Base-by-base conservation (phyloP, 2,888 invertebrate genomes). In the Pseudococcus longispinus region DNA sequence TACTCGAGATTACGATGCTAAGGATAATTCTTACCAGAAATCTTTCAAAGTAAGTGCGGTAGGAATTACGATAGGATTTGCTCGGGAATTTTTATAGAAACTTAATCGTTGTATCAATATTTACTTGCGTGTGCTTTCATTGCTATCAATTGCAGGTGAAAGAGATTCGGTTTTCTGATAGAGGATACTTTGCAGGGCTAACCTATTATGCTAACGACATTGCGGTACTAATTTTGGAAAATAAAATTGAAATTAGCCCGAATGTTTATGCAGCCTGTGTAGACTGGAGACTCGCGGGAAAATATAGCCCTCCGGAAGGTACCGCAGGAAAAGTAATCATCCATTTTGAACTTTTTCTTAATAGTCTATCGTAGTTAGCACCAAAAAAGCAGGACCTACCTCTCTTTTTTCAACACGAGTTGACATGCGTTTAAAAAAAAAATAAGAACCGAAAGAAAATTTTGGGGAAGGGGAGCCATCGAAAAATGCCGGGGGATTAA, bases 221-320 rank as follows among this genome's bases (percentile, higher is more conserved):
- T 20, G 88, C 88, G 4, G 85, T 88, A 55, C 80, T 89, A 18
- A 88, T 88, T 65, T 37, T 88, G 20, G 46, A 83, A 6, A 51
- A 15, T 32, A 82, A 77, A 80, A 88, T 89, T 13, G 23, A 32
- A 13, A 80, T 89, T 20, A 88, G 84, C 13, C 87, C 77, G 20
- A 65, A 82, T 26, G 88, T 88, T 26, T 85, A 88, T 70, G 88
- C 89, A 32, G 88, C 88, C 9, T 89, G 89, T 83, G 84, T 89
- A 13, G 88, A 88, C 23, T 88, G 88, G 87, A 83, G 83, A 8
- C 60, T 86, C 2, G 13, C 26, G 13, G 51, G n/a, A 11, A 87
- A 87, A 37, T 84, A 74, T 15, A 32, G 29, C 26, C 44, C 88
- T 11, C 55, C 80, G 9, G 60, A 87, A 23, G 87, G 88, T 4